These are phyloP conservation scores for Aproaerema taeniolella DNA, from an alignment of 2,888 invertebrate species.

Conservation along the genomic window DNA sequence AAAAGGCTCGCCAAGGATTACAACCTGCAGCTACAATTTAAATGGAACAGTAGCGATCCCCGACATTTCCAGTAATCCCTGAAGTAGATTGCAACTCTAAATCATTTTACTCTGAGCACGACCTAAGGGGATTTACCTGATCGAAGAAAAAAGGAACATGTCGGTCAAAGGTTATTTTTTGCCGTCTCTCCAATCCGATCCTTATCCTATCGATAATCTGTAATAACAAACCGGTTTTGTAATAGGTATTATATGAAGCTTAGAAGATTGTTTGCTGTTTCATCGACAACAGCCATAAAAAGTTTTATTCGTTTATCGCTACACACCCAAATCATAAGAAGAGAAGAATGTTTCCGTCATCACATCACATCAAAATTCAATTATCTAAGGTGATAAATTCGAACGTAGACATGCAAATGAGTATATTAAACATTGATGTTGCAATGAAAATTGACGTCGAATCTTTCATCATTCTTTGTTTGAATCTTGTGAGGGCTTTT, in stretches of 20 bases:
- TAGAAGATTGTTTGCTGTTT: no score
- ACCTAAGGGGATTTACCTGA: no score
- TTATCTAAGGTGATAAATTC: constrained; percentile 55
- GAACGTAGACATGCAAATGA: constrained; percentile 63
- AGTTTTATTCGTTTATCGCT: constrained; percentile 41
- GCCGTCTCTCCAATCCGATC: no score
- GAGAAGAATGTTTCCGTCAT: constrained; percentile 45
- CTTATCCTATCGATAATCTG: no score
- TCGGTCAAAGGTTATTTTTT: no score
- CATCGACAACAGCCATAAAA: no score
- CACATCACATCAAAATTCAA: constrained; percentile 51
- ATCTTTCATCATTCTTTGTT: constrained; percentile 72
- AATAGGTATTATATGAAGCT: no score
- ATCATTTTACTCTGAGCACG: no score
- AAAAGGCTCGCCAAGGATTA: constrained; percentile 41
- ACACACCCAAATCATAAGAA: constrained; percentile 43
- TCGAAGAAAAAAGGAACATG: no score
- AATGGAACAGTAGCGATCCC: constrained; percentile 49
- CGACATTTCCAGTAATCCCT: constrained; percentile 32
- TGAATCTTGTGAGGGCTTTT: constrained; percentile 54
- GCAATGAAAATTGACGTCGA: constrained; percentile 60
- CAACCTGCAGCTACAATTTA: constrained; percentile 40
- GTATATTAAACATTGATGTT: constrained; percentile 64
- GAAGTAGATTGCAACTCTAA: no score
- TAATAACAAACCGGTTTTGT: no score